Evolutionary conservation across 2,113 vertebrate species (phyloP).

Genomic region (Machaerirhynchus nigripectus): DNA sequence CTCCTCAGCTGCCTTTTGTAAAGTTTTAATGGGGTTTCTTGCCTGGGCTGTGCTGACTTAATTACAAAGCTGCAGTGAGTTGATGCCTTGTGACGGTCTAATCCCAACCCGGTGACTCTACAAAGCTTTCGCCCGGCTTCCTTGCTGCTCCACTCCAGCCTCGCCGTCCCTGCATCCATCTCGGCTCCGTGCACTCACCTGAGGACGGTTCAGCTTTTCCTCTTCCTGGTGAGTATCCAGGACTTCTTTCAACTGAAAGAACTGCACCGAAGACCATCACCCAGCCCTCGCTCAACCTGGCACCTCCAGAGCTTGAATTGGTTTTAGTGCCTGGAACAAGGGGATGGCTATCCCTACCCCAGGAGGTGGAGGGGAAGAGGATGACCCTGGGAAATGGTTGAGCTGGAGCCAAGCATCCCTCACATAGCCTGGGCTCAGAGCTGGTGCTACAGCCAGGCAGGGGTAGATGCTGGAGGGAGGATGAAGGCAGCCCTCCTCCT

Average conservation of each 20-base stretch:
- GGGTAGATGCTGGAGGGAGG: not conserved
- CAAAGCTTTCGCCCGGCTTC: slow-evolving; percentile 65
- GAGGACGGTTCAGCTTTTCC: not conserved
- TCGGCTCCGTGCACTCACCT: not conserved
- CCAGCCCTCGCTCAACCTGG: not conserved
- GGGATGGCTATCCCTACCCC: not conserved
- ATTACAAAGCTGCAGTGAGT: slow-evolving; percentile 74
- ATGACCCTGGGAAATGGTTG: not conserved
- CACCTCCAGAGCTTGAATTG: not conserved
- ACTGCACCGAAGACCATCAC: rapidly evolving
- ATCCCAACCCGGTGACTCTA: slow-evolving; percentile 78
- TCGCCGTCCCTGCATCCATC: not conserved
- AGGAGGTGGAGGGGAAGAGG: not conserved
- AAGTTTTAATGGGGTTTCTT: slow-evolving; percentile 63
- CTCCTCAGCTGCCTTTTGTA: slow-evolving; percentile 54
- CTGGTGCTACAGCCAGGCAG: not conserved
- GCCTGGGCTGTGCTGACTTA: slow-evolving; percentile 73
- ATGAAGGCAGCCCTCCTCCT: not conserved
- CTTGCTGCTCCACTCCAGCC: not conserved
- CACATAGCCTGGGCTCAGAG: not conserved
- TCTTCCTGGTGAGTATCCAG: slow-evolving; percentile 40
- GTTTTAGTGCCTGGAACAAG: not conserved
- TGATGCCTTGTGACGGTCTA: slow-evolving; percentile 87
- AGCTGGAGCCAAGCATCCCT: not conserved
- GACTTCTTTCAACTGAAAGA: not conserved